A percentile compares a stretch with the other conserved stretches of the same genome.
phyloP scores from a whole-genome alignment of 2,113 vertebrate genomes.

The Pandion haliaetus region DNA sequence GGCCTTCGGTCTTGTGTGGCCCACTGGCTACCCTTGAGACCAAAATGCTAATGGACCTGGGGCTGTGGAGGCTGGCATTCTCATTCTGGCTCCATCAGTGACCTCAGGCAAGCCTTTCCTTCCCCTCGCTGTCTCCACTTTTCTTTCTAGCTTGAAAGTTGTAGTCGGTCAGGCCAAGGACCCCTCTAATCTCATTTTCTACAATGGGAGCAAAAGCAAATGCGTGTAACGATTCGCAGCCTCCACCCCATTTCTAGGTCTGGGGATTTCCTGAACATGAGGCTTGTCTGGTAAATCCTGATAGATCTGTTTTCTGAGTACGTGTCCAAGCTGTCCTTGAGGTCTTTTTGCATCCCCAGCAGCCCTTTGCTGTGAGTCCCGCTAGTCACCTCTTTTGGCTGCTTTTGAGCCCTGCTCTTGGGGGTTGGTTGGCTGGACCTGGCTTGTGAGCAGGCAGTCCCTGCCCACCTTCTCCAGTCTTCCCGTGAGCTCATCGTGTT shows the following conservation, averaged over 20 bases:
- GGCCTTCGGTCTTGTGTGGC: neutral
- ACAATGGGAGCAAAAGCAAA: neutral
- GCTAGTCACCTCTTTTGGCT: fast-evolving
- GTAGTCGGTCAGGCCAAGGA: neutral
- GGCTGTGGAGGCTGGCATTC: neutral
- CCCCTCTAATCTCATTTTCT: neutral
- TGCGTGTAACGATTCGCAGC: fast-evolving
- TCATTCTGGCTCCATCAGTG: neutral
- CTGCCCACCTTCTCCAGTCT: neutral
- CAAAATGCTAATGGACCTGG: neutral
- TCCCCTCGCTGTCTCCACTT: neutral
- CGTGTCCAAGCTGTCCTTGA: neutral
- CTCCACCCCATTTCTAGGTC: neutral
- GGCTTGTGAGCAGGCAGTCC: neutral
- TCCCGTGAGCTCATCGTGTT: neutral
- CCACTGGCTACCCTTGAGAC: neutral
- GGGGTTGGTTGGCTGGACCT: neutral
- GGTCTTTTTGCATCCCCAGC: neutral
- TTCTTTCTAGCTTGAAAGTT: neutral
- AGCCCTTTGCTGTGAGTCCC: neutral
- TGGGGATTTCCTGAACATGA: neutral
- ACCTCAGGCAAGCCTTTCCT: neutral
- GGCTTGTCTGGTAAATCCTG: neutral
- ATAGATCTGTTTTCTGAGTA: neutral
- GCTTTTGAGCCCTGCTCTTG: neutral